phyloP scores from a whole-genome alignment of 1,140 invertebrate genomes.

The Anastrepha ludens region DNA sequence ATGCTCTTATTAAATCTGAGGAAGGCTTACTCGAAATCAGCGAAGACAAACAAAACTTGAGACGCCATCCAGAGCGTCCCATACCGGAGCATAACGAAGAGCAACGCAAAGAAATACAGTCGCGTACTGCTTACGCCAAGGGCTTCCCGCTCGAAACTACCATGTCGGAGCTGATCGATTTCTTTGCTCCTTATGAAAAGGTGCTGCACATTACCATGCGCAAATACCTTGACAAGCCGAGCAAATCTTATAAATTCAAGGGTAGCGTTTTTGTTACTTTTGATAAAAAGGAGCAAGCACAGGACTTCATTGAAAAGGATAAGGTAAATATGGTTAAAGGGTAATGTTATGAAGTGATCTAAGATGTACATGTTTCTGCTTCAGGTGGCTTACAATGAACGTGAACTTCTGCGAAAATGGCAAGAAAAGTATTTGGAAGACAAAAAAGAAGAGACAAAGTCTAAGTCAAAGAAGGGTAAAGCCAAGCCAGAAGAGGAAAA shows the following conservation, averaged over 20 bases:
- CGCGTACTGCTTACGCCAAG: constrained; percentile 90
- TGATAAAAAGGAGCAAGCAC: constrained; percentile 82
- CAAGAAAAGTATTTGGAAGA: constrained; percentile 82
- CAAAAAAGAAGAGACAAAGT: constrained; percentile 80
- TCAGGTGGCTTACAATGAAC: constrained; percentile 83
- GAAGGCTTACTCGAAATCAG: constrained; percentile 85
- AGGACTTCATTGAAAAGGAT: constrained; percentile 76
- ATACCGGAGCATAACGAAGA: constrained; percentile 91
- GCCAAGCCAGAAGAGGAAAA: constrained; percentile 75
- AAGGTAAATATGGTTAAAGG: constrained; percentile 55
- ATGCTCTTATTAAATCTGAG: constrained; percentile 85
- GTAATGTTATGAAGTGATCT: background rate
- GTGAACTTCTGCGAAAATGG: constrained; percentile 82
- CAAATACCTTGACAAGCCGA: constrained; percentile 80
- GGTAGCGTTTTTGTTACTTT: constrained; percentile 94
- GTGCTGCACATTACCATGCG: constrained; percentile 87
- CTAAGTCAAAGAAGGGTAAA: constrained; percentile 74
- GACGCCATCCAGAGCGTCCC: constrained; percentile 84
- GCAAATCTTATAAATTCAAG: constrained; percentile 84
- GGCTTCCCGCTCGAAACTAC: constrained; percentile 85
- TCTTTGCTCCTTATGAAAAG: constrained; percentile 82
- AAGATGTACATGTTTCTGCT: constrained; percentile 1
- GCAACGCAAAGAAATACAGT: constrained; percentile 84
- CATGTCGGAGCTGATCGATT: constrained; percentile 85
- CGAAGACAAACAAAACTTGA: constrained; percentile 88